Conservation (phyloP, 2,797 vertebrate genomes). For the Monodelphis domestica region DNA sequence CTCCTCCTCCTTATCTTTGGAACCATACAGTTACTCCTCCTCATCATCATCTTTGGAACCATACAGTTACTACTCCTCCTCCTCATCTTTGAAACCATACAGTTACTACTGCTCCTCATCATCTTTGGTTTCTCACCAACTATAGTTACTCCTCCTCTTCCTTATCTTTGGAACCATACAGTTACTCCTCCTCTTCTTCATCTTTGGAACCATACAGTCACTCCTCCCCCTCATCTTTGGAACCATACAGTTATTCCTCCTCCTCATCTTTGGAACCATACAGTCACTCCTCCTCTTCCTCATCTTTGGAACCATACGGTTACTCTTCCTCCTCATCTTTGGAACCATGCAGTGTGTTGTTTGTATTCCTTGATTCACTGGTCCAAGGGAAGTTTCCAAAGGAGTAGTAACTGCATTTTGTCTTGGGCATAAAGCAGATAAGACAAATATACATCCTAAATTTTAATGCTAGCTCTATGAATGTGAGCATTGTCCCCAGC, state of each 20-base stretch:
- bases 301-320: background rate
- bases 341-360: background rate
- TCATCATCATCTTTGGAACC: too few relatives aligned
- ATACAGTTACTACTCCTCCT: too few relatives aligned
- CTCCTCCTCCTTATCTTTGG: too few relatives aligned
- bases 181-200: too few relatives aligned
- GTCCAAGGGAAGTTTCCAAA: background rate
- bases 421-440: background rate
- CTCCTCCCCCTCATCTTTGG: background rate
- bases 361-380: background rate
- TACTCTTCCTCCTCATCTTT: background rate
- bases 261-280: background rate
- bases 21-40: too few relatives aligned
- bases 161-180: background rate
- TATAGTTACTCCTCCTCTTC: too few relatives aligned
- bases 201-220: background rate
- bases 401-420: background rate
- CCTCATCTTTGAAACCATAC: too few relatives aligned
- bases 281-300: too few relatives aligned
- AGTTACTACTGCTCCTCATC: too few relatives aligned
- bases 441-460: background rate
- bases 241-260: background rate
- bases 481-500: background rate
- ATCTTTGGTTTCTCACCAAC: too few relatives aligned
- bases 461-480: background rate